Evolutionary conservation across 1,140 invertebrate species (phyloP).

Genomic region (Cylas formicarius): DNA sequence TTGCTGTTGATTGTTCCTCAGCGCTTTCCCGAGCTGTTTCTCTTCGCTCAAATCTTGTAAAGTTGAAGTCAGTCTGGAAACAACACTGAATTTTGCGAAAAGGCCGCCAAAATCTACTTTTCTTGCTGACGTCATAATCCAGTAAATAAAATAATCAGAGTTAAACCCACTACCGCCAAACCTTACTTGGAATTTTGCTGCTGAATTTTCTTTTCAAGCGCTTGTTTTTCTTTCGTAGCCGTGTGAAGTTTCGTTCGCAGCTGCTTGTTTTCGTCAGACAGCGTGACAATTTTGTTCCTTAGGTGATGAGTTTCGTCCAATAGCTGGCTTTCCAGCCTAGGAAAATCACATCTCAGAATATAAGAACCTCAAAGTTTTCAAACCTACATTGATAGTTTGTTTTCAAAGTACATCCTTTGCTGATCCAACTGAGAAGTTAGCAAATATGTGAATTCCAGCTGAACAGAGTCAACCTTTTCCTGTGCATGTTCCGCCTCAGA

Average conservation of each 20-base stretch:
- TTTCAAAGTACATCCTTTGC: slow-evolving; percentile 89
- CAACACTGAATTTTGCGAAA: slow-evolving; percentile 8
- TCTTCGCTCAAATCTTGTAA: slow-evolving; percentile 70
- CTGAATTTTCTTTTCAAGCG: slow-evolving; percentile 58
- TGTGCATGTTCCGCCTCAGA: slow-evolving; percentile 54
- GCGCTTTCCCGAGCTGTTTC: slow-evolving; percentile 63
- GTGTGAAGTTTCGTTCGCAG: slow-evolving; percentile 48
- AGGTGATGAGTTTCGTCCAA: slow-evolving; percentile 41
- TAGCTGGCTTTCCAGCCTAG: slow-evolving; percentile 44
- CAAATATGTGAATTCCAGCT: slow-evolving; percentile 93
- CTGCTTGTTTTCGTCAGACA: slow-evolving; percentile 46
- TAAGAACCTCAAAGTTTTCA: not conserved
- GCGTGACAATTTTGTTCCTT: slow-evolving; percentile 38
- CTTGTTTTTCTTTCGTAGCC: slow-evolving; percentile 57
- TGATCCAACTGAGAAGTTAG: slow-evolving; percentile 95
- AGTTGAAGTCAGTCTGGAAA: slow-evolving; percentile 46
- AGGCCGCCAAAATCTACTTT: no score
- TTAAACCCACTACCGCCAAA: not conserved
- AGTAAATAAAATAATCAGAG: not conserved
- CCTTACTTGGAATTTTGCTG: slow-evolving; percentile 52
- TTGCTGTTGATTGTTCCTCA: slow-evolving; percentile 68
- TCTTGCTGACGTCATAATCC: not conserved
- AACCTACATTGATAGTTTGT: slow-evolving; percentile 59
- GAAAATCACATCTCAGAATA: slow-evolving; percentile 10
- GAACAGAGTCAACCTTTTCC: slow-evolving; percentile 88